Percentiles rank a stretch among this genome's conserved stretches.
Evolutionary conservation across 2,113 vertebrate genomes (phyloP).

Genomic region (Dascyllus trimaculatus): DNA sequence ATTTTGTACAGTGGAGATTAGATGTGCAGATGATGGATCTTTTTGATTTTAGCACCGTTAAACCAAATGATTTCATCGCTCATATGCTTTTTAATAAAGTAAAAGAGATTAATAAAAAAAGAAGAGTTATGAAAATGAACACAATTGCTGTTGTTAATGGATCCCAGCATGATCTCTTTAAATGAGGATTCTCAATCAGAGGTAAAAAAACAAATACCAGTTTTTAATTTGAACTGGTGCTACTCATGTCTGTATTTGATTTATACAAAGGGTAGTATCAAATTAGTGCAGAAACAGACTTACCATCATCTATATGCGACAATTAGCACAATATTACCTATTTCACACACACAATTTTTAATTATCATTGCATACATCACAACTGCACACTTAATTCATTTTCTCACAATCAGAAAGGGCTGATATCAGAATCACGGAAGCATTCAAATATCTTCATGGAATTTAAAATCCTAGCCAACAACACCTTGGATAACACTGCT

Average conservation of each 20-base stretch:
- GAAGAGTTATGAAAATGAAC: not conserved
- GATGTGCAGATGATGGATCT: too few species aligned
- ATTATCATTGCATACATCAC: not conserved
- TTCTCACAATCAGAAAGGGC: not conserved
- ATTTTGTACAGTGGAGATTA: not conserved
- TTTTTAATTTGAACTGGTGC: not conserved
- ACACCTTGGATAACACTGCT: not conserved
- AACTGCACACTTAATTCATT: not conserved
- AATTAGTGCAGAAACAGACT: not conserved
- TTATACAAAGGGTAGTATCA: not conserved
- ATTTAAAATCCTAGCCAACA: not conserved
- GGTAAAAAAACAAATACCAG: not conserved
- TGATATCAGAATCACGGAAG: not conserved
- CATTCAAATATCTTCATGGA: not conserved
- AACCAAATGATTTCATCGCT: not conserved
- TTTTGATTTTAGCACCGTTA: not conserved
- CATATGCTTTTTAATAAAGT: not conserved
- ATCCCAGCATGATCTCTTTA: not conserved
- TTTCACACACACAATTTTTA: not conserved
- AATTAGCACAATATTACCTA: not conserved
- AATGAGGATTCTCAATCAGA: not conserved
- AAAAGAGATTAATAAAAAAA: not conserved
- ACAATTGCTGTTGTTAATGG: not conserved
- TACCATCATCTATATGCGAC: not conserved
- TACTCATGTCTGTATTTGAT: not conserved